These are phyloP conservation scores for Acanthosepion lycidas DNA, from an alignment of 2,888 invertebrate species.

Conservation along the genomic window DNA sequence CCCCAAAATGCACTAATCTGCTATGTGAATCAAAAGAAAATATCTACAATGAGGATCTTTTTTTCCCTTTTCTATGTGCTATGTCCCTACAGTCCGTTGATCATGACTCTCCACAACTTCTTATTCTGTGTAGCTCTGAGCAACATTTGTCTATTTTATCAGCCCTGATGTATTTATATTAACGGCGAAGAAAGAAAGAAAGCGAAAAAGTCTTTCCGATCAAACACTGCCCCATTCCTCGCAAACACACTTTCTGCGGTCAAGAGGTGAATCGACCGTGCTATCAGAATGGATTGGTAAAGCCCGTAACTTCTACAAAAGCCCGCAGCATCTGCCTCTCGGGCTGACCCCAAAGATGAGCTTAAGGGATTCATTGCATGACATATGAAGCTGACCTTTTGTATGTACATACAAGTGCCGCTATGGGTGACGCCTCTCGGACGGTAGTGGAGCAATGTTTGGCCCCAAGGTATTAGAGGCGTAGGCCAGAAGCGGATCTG, in stretches of 20 bases:
- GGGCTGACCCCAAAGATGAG: neutral
- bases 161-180: too few species aligned
- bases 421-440: neutral
- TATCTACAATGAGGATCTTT: too few species aligned
- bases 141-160: too few species aligned
- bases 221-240: neutral
- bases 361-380: slow-evolving; percentile 33
- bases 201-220: too few species aligned
- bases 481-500: neutral
- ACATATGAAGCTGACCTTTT: slow-evolving; percentile 21
- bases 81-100: too few species aligned
- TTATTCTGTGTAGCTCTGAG: too few species aligned
- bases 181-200: too few species aligned
- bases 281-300: neutral
- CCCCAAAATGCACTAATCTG: too few species aligned
- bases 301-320: neutral
- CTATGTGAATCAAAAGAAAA: too few species aligned
- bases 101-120: too few species aligned
- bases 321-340: slow-evolving; percentile 15
- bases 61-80: too few species aligned
- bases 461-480: neutral
- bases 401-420: neutral
- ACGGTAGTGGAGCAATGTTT: neutral
- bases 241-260: neutral
- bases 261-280: neutral